Conservation (phyloP, 2,797 vertebrate species). For the Austrolebias charrua region DNA sequence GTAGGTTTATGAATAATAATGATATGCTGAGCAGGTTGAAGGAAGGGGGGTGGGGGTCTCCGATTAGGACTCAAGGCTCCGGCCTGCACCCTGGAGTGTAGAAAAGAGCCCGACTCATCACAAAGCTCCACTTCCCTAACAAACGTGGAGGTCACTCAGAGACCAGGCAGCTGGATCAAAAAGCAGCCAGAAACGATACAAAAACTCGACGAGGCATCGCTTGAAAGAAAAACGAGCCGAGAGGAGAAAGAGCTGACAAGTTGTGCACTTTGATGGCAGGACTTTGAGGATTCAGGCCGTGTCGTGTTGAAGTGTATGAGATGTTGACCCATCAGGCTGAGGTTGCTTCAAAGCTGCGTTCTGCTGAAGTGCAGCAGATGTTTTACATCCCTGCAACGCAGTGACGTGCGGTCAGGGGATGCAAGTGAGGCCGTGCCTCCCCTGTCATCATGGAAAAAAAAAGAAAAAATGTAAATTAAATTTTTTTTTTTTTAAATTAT, state of each 20-base stretch:
- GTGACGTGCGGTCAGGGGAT: no score
- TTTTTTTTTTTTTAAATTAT: no score
- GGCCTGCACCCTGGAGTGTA: constrained; percentile 25
- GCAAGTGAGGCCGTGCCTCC: no score
- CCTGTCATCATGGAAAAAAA: no score
- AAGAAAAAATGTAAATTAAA: no score
- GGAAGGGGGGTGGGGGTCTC: not conserved
- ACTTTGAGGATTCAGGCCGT: constrained; percentile 37
- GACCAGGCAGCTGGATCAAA: constrained; percentile 65
- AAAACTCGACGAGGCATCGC: constrained; percentile 46
- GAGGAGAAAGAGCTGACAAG: constrained; percentile 12
- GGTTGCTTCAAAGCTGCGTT: constrained; percentile 45
- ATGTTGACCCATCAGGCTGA: not conserved
- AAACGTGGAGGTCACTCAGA: constrained; percentile 48
- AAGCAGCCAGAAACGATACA: constrained; percentile 49
- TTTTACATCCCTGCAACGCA: constrained; percentile 18
- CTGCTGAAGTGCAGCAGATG: constrained; percentile 27
- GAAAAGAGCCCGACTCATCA: constrained; percentile 47
- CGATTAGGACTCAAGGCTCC: constrained; percentile 42
- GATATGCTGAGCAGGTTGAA: constrained; percentile 47
- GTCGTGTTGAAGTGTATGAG: not conserved
- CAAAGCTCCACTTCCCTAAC: constrained; percentile 36
- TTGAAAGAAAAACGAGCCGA: constrained; percentile 37
- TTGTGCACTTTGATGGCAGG: constrained; percentile 18
- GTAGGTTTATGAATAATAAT: constrained; percentile 28